Evolutionary conservation across 2,113 vertebrate species (phyloP), one percentile per base, ranked within the genome.

Genomic region (Henicopernis longicauda): DNA sequence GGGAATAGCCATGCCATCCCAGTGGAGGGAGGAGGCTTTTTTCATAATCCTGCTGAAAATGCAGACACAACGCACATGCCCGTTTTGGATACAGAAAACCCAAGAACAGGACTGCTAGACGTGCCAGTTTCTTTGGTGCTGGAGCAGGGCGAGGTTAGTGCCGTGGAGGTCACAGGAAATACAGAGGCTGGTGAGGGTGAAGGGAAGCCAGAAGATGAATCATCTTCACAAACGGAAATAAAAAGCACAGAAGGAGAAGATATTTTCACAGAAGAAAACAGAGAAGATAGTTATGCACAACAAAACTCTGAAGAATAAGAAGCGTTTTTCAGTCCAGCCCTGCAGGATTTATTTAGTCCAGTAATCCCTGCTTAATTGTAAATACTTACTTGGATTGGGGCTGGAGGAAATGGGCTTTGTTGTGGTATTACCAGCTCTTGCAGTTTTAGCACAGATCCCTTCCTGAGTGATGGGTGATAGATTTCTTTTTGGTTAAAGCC

Each of bases 241-340:
- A 40, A 31, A 4, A 71, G 31, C 38, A 22, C 74, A 1, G 82
- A 18, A 36, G 82, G 49, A 50, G 58, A 57, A 42, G 90, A 47
- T 17, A 9, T 7, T 16, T 20, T 54, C 42, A 42, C 49, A 34
- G 90, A 73, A 47, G 86, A 87, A 71, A 81, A 23, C 29, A 66
- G 66, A 40, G 84, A 89, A 58, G 95, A 45, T 19, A 55, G 45
- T 21, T 71, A 17, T 22, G 44, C 69, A 49, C 96, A 76, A 52
- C 92, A 78, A 70, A 89, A 66, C 17, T 77, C 80, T 3, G 96
- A 97, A 89, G 90, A 97, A 26, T 98, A 93, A 96, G 58, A 57
- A 67, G 21, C 4, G 7, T 66, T 42, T 13, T n/a, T 38, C 79
- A 81, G 63, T 40, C 67, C 45, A 85, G n/a, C 34, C 86, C 71